Evolutionary conservation across 2,113 vertebrate genomes (phyloP).

Genomic region (Porphyrio hochstetteri): DNA sequence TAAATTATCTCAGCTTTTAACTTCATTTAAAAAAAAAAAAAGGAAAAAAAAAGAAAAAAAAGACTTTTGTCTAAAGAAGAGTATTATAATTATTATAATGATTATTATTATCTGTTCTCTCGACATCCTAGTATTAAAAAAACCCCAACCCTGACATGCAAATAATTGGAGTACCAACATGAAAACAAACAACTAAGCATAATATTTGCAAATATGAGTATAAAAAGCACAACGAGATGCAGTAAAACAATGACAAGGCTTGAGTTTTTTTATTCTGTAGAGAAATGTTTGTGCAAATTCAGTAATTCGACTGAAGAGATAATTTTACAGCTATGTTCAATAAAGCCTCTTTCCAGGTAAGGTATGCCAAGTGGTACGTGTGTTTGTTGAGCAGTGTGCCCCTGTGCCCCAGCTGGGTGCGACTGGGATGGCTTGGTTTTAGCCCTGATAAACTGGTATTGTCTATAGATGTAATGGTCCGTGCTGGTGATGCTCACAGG

Average conservation of each 20-base stretch:
- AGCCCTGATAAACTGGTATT: neutral
- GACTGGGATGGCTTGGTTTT: neutral
- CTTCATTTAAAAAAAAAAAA: constrained; percentile 68
- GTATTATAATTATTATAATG: constrained; percentile 62
- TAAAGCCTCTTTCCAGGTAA: constrained; percentile 91
- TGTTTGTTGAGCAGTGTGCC: constrained; percentile 73
- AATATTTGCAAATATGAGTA: constrained; percentile 87
- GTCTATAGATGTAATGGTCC: neutral
- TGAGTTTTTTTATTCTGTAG: constrained; percentile 81
- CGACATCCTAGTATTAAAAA: constrained; percentile 74
- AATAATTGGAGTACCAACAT: constrained; percentile 88
- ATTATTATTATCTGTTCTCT: constrained; percentile 73
- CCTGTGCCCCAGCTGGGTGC: neutral
- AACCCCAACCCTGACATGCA: constrained; percentile 80
- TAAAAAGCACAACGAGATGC: constrained; percentile 89
- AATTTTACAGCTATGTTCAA: constrained; percentile 90
- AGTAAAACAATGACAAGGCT: constrained; percentile 79
- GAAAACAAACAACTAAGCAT: constrained; percentile 74
- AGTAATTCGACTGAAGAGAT: constrained; percentile 82
- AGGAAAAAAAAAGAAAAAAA: neutral
- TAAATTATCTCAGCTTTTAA: constrained; percentile 90
- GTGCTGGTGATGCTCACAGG: neutral
- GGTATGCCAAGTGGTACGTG: constrained; percentile 75
- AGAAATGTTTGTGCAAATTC: constrained; percentile 84
- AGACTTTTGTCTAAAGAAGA: constrained; percentile 79